A percentile compares a stretch with the other conserved stretches of the same genome.
Evolutionary conservation across 2,797 vertebrate species (phyloP).

Genomic region (Spondyliosoma cantharus): DNA sequence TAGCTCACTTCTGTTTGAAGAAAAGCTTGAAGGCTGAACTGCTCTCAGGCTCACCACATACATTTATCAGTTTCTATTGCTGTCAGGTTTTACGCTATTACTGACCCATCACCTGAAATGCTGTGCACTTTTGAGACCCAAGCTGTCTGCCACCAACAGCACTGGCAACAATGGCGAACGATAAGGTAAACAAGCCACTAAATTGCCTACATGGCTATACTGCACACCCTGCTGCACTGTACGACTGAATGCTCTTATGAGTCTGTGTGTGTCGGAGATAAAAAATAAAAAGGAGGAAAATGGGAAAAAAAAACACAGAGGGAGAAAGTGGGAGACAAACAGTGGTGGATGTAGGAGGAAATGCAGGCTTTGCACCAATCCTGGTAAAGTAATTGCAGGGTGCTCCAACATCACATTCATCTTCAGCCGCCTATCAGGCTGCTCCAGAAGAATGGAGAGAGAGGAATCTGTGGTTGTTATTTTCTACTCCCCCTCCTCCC

Average conservation of each 20-base stretch:
- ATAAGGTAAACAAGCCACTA: neutral
- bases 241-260: conserved; percentile 4
- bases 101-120: conserved; percentile 19
- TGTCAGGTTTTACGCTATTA: conserved; percentile 8
- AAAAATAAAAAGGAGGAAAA: neutral
- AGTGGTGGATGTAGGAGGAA: conserved; percentile 14
- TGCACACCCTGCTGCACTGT: neutral
- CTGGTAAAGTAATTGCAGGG: conserved; percentile 42
- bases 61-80: neutral
- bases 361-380: conserved; percentile 32
- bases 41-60: neutral
- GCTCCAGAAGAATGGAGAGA: conserved; percentile 36
- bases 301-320: neutral
- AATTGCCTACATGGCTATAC: neutral
- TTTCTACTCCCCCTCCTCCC: conserved; percentile 5
- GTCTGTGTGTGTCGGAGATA: conserved; percentile 1
- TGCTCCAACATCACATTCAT: conserved; percentile 55
- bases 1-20: no score
- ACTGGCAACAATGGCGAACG: neutral
- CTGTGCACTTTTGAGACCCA: neutral
- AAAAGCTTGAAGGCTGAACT: neutral
- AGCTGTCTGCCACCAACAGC: neutral
- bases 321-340: neutral
- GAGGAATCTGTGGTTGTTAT: conserved; percentile 44
- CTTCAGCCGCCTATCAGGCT: conserved; percentile 38